phyloP scores from a whole-genome alignment of 2,797 vertebrate genomes.

The Acipenser oxyrinchus region DNA sequence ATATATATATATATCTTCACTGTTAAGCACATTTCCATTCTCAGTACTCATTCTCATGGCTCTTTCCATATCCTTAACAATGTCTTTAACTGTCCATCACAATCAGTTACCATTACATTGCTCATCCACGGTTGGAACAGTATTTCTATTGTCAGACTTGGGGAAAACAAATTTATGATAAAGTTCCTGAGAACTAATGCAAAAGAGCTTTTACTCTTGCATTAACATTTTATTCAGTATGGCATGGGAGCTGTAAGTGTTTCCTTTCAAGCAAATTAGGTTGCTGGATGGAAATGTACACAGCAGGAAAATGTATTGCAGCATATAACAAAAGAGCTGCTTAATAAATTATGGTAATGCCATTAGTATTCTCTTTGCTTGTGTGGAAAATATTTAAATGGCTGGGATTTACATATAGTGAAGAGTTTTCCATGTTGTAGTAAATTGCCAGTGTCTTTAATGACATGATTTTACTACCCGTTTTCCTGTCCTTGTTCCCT shows the following conservation, averaged over 20 bases:
- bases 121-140: slow-evolving; percentile 47
- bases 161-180: slow-evolving; percentile 63
- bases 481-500: slow-evolving; percentile 27
- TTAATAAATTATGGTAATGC: slow-evolving; percentile 71
- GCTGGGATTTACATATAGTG: slow-evolving; percentile 39
- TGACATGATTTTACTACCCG: slow-evolving; percentile 24
- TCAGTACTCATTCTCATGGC: too few species aligned
- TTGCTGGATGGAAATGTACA: slow-evolving; percentile 57
- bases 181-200: slow-evolving; percentile 63
- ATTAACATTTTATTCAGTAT: slow-evolving; percentile 70
- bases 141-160: slow-evolving; percentile 56
- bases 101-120: slow-evolving; percentile 49
- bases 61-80: slow-evolving; percentile 24
- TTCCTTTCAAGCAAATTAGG: slow-evolving; percentile 70
- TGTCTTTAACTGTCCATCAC: slow-evolving; percentile 59
- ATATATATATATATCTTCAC: too few species aligned
- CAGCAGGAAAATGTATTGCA: slow-evolving; percentile 57
- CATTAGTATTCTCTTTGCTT: slow-evolving; percentile 44
- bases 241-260: slow-evolving; percentile 63
- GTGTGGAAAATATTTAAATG: slow-evolving; percentile 53
- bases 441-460: slow-evolving; percentile 34
- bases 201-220: slow-evolving; percentile 64
- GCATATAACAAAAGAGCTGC: slow-evolving; percentile 59
- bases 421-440: slow-evolving; percentile 34
- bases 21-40: too few species aligned